These are phyloP conservation scores for Stichopus horrens DNA, from an alignment of 53 echinoderm and acorn worm species.

Conservation along the genomic window DNA sequence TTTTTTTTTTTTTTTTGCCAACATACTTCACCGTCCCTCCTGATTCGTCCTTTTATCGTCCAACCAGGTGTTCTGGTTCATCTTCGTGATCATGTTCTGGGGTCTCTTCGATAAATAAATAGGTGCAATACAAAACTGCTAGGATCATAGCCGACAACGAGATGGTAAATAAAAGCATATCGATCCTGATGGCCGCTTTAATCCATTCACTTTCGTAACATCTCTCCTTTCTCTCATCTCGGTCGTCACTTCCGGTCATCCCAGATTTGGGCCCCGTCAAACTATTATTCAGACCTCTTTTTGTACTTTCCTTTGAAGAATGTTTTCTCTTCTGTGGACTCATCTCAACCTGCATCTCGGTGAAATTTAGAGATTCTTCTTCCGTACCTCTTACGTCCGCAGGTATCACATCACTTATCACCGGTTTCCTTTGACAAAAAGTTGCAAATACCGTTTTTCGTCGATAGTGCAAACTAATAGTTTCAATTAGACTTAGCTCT, in stretches of 20 bases:
- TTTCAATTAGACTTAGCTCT: too few relatives aligned
- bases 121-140: neutral
- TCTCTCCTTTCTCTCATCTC: neutral
- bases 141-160: constrained; percentile 14
- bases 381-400: too few relatives aligned
- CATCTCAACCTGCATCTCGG: neutral
- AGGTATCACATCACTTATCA: too few relatives aligned
- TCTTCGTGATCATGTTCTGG: neutral
- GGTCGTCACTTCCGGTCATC: neutral
- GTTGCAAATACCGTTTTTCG: too few relatives aligned
- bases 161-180: neutral
- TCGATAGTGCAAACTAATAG: too few relatives aligned
- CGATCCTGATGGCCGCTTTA: constrained; percentile 11
- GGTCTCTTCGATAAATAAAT: neutral
- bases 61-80: neutral
- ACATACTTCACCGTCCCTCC: too few relatives aligned
- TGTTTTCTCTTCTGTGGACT: neutral
- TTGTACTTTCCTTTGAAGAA: neutral
- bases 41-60: too few relatives aligned
- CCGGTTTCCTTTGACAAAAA: too few relatives aligned
- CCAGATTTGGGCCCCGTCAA: neutral
- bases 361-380: too few relatives aligned
- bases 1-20: too few relatives aligned
- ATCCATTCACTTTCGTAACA: neutral
- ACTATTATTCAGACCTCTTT: neutral